Evolutionary conservation across 2,888 invertebrate species (phyloP).

Genomic region (Clanis bilineata): DNA sequence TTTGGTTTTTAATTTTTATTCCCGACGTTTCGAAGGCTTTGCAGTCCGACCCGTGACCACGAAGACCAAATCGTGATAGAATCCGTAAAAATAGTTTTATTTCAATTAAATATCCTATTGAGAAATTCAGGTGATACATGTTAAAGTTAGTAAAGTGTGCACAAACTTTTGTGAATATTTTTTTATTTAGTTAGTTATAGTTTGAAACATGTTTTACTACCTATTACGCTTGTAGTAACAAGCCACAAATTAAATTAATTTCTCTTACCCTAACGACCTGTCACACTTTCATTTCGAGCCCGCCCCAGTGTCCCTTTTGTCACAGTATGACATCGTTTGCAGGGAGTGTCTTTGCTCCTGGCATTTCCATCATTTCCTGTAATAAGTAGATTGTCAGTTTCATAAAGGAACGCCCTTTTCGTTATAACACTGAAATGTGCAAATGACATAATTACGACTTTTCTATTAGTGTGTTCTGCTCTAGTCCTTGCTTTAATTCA

Average conservation of each 20-base stretch:
- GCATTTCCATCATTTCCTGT: constrained; percentile 44
- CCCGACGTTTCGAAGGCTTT: no score
- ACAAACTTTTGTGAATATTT: no score
- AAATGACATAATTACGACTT: not conserved
- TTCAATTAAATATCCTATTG: no score
- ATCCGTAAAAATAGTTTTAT: no score
- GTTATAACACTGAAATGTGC: constrained; percentile 27
- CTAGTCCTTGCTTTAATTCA: not conserved
- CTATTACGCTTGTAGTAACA: constrained; percentile 11
- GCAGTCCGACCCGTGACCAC: no score
- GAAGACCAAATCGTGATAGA: no score
- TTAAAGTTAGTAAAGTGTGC: no score
- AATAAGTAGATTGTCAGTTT: constrained; percentile 17
- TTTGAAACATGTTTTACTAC: not conserved
- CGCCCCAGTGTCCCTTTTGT: constrained; percentile 43
- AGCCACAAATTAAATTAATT: constrained; percentile 30
- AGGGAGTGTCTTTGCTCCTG: constrained; percentile 51
- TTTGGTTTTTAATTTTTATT: no score
- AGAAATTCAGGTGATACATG: no score
- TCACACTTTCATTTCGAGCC: constrained; percentile 44
- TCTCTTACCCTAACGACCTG: constrained; percentile 49
- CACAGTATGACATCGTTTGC: constrained; percentile 38
- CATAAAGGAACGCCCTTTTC: constrained; percentile 27
- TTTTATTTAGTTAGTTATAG: no score
- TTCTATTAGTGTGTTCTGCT: not conserved